Evolutionary conservation across 2,113 vertebrate genomes (phyloP).

Genomic region (Plecturocebus donacophilus): DNA sequence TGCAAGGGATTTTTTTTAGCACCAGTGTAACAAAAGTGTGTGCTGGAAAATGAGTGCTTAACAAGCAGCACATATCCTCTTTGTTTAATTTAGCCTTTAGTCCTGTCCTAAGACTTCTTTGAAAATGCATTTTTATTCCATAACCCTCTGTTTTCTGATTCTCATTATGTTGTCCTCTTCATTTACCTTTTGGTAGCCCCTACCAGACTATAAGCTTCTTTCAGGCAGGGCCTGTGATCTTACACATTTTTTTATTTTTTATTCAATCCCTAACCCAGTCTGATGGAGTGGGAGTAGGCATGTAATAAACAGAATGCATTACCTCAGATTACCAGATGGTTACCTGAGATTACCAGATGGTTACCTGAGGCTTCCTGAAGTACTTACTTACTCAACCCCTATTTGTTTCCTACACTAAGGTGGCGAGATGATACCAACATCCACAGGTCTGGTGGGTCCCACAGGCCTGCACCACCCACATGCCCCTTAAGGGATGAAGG

Average conservation of each 20-base stretch:
- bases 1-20: neutral
- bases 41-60: neutral
- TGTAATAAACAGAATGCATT: neutral
- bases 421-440: neutral
- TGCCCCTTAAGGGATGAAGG: neutral
- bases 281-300: neutral
- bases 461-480: neutral
- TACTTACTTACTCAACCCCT: neutral
- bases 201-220: neutral
- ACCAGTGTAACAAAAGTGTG: neutral
- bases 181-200: neutral
- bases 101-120: conserved; percentile 17
- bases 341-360: neutral
- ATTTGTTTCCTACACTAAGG: neutral
- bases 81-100: neutral
- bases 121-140: conserved; percentile 8
- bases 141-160: conserved; percentile 27
- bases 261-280: neutral
- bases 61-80: neutral
- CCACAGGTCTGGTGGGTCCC: neutral
- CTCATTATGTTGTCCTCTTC: neutral
- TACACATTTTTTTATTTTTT: neutral
- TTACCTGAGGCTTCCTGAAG: neutral
- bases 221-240: neutral
- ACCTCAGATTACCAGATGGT: neutral